Evolutionary conservation across 1,140 invertebrate genomes (phyloP).

Genomic region (Drosophila kurseongensis): DNA sequence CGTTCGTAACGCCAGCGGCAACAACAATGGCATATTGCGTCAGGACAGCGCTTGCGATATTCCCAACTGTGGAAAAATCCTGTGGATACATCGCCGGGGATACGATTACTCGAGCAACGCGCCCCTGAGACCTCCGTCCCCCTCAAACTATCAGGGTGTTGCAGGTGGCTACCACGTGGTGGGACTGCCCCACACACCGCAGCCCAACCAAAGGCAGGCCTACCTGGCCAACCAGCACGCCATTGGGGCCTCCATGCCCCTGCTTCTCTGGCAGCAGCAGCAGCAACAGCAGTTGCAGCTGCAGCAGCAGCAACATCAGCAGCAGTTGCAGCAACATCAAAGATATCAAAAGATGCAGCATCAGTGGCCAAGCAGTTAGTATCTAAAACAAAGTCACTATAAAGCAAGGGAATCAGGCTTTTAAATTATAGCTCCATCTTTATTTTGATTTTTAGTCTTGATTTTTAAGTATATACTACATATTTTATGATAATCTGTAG

Average conservation of each 20-base stretch:
- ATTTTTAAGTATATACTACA: too few species aligned
- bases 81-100: slow-evolving; percentile 65
- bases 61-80: slow-evolving; percentile 79
- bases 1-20: not conserved
- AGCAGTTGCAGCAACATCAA: slow-evolving; percentile 17
- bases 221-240: slow-evolving; percentile 79
- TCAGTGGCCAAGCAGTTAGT: slow-evolving; percentile 63
- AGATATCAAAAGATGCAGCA: slow-evolving; percentile 39
- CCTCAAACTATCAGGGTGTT: slow-evolving; percentile 16
- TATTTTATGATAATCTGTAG: too few species aligned
- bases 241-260: slow-evolving; percentile 72
- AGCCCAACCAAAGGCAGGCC: slow-evolving; percentile 61
- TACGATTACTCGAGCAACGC: slow-evolving; percentile 33
- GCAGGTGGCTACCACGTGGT: slow-evolving; percentile 64
- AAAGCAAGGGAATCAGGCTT: too few species aligned
- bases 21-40: slow-evolving; percentile 23
- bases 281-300: slow-evolving; percentile 39
- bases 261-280: slow-evolving; percentile 66
- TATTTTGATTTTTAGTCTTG: too few species aligned
- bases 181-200: slow-evolving; percentile 76
- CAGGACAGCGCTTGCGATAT: slow-evolving; percentile 69
- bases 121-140: slow-evolving; percentile 44
- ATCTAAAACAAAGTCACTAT: slow-evolving; percentile 4
- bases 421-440: too few species aligned
- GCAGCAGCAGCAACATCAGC: slow-evolving; percentile 14